phyloP scores from a whole-genome alignment of 2,113 vertebrate species.

The Coregonus clupeaformis region DNA sequence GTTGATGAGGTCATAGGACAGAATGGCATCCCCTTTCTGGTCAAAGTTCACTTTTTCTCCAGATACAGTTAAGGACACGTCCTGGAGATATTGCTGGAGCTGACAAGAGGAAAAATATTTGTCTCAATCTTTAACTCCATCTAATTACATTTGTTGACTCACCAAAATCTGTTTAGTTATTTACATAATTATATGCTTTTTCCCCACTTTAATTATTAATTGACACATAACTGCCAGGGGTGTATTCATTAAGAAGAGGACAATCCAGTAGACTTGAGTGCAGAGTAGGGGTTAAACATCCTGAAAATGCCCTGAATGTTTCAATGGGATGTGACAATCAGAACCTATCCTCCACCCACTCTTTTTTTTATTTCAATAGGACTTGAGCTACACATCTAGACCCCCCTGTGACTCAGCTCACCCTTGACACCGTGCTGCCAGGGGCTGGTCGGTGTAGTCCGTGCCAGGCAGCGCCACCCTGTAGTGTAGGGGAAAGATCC shows the following conservation, averaged over 20 bases:
- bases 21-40: constrained; percentile 70
- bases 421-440: constrained; percentile 68
- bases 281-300: too few relatives aligned
- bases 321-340: too few relatives aligned
- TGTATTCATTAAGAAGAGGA: constrained; percentile 43
- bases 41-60: constrained; percentile 75
- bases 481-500: constrained; percentile 68
- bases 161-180: too few relatives aligned
- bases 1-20: constrained; percentile 76
- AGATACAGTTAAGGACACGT: constrained; percentile 61
- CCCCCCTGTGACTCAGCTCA: constrained; percentile 34
- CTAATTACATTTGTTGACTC: neutral
- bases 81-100: constrained; percentile 69
- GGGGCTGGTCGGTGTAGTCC: constrained; percentile 61
- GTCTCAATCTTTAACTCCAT: neutral
- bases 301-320: too few relatives aligned
- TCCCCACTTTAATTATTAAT: neutral
- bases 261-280: too few relatives aligned
- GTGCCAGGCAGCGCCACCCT: constrained; percentile 65
- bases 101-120: neutral
- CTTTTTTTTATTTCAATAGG: neutral
- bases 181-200: neutral
- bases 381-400: too few relatives aligned
- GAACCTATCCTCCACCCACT: too few relatives aligned
- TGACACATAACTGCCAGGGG: constrained; percentile 73